Percentiles rank a stretch among this genome's conserved stretches.
phyloP scores from a whole-genome alignment of 2,888 invertebrate species.

The Scrobipalpa atriplicella region DNA sequence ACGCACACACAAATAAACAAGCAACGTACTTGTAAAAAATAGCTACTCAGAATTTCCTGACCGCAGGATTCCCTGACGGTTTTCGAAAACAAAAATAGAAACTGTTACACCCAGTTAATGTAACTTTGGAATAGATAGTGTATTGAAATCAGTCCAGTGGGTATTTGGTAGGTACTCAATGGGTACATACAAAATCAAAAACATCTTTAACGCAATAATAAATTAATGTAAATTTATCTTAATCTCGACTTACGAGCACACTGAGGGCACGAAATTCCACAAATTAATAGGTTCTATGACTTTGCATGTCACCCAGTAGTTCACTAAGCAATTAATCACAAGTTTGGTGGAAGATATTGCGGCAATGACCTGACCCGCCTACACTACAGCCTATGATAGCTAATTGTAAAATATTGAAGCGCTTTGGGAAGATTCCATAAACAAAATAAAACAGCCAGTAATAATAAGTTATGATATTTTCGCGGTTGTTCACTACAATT shows the following conservation, averaged over 20 bases:
- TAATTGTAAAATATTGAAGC: constrained; percentile 6
- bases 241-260: background rate
- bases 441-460: background rate
- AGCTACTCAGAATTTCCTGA: no score
- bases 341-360: background rate
- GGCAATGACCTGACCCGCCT: constrained; percentile 6
- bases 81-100: no score
- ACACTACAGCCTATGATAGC: background rate
- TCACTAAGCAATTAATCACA: background rate
- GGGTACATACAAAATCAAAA: no score
- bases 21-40: no score
- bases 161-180: no score
- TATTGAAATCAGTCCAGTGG: no score
- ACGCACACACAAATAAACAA: background rate
- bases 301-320: constrained; percentile 5
- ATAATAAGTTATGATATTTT: background rate
- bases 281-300: background rate
- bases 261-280: background rate
- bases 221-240: background rate
- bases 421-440: background rate
- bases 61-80: no score
- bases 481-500: no score
- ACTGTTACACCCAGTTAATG: no score
- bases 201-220: no score
- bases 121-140: no score